phyloP scores from a whole-genome alignment of 2,888 invertebrate species.

The Macrosiphum euphorbiae region DNA sequence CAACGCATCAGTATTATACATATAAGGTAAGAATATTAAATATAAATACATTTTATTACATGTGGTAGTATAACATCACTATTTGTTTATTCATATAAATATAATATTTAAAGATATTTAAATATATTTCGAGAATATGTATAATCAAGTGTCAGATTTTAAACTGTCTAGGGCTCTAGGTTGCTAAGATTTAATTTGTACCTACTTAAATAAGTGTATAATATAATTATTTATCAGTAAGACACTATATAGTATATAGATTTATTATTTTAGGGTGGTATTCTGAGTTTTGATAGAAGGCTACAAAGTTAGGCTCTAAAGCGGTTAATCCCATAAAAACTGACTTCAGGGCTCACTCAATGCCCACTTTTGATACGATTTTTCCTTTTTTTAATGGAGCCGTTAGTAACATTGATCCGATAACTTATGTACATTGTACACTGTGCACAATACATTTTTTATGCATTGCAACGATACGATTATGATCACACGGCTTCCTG shows the following conservation, averaged over 20 bases:
- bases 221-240: neutral
- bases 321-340: neutral
- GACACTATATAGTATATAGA: neutral
- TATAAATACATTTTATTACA: no score
- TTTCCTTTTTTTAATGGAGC: neutral
- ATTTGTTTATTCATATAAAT: neutral
- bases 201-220: neutral
- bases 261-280: neutral
- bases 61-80: neutral
- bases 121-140: neutral
- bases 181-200: neutral
- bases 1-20: neutral
- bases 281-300: neutral
- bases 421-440: neutral
- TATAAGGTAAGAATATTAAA: neutral
- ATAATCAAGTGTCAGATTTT: neutral
- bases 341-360: neutral
- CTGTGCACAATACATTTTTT: neutral
- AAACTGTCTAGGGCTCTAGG: neutral
- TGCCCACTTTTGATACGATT: neutral
- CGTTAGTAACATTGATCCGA: neutral
- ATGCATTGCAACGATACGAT: neutral
- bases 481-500: neutral
- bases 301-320: neutral
- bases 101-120: neutral